Base-by-base conservation (phyloP, 35 echinoderm and acorn worm genomes). In the Amphiura filiformis region DNA sequence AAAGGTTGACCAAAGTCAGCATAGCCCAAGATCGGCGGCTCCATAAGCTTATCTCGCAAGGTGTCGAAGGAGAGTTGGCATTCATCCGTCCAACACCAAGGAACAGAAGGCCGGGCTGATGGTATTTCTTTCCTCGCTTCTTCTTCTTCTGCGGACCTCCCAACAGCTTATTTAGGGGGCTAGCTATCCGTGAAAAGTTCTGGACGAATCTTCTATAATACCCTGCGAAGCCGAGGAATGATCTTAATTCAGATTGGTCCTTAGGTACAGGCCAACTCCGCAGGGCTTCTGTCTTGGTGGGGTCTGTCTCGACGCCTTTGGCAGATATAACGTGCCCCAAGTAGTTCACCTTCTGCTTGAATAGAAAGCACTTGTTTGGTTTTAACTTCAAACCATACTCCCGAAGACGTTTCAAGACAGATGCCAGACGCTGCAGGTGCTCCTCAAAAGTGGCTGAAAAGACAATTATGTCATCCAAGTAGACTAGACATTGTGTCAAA, bases 401-500 rank as follows among this genome's bases (percentile, higher is more conserved):
- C 32, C 79, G 47, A 37, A 83, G 87, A 3, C 85, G 49, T 26
- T 57, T 37, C 35, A 93, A 78, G 18, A 93, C 91, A 0, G 80
- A 5, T 11, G 52, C 75, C 31, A 93, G 32, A 57, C 91, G n/a
- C 33, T 89, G 75, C 15, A 94, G 44, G 32, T 94, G 92, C 36
- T 94, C 88, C 9, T 86, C 79, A 65, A 90, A 35, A 20, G 87
- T 94, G 12, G 56, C 80, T 0, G 92, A 94, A 44, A 86, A 94
- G 1, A 94, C 70, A 34, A 94, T 90, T 1, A 94, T 82, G 65
- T 93, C 92, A 84, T 93, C 87, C 0, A 86, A 44, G 37, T 93
- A 93, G 26, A 93, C 41, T 3, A 88, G 41, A 32, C 84, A 87
- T 32, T 81, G 23, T 32, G 82, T 82, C 13, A 88, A 64, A 37